Evolutionary conservation across 2,797 vertebrate genomes (phyloP), one percentile per base, ranked within the genome.

Genomic region (Iguana delicatissima): DNA sequence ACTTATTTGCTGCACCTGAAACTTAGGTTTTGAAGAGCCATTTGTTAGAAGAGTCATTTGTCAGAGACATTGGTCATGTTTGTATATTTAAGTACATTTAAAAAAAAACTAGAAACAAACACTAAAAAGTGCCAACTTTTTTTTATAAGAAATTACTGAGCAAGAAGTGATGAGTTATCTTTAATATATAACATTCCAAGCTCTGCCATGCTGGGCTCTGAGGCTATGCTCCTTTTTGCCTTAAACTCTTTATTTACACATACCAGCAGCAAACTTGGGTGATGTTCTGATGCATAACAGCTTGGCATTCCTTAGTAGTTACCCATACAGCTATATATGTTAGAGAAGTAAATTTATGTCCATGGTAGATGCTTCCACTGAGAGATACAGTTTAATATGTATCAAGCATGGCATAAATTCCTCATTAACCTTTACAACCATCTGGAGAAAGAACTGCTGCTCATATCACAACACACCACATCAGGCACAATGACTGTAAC

Each of bases 251-350:
- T 67, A 86, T 12, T 79, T 67, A 57, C 5, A 62, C 57, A 67
- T 13, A 72, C 46, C 57, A 69, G 46, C 74, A 87, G 50, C 73
- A 80, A 79, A 87, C 20, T n/a, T 87, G 86, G 90, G 90, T 69
- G 94, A 94, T 0, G 87, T 62, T 95, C 87, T 57, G 92, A 89
- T 69, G 91, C 84, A 91, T 91, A 94, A 93, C 93, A 95, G 93
- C 94, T 94, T 96, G 95, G 82, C 87, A 6, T 93, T 93, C 95
- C 79, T 92, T 91, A 32, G 89, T 91, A 52, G 92, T 92, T 95
- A 92, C 94, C 95, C 95, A 94, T 86, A 94, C 94, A 95, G 94
- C 94, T 94, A 95, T 95, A 95, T 96, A 96, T 96, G 95, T 91
- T 96, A 92, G 89, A 94, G 94, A 95, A 94, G 93, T 80, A 93